Evolutionary conservation across 1,140 invertebrate genomes (phyloP).

Genomic region (Zaprionus nigranus): DNA sequence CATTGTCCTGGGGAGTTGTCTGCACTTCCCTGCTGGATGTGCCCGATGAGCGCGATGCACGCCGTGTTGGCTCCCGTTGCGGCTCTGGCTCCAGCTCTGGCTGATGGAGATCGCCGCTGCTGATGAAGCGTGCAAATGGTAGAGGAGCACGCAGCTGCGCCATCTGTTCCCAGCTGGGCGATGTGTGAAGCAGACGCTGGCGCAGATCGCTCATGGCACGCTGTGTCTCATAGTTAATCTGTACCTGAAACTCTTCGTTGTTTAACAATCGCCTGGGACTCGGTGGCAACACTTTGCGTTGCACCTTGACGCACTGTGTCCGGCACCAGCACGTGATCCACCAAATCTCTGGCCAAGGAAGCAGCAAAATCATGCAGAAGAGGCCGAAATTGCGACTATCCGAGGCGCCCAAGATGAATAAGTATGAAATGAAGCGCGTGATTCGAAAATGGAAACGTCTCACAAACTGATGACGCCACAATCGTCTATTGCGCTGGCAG

Average conservation of each 20-base stretch:
- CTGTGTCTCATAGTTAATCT: slow-evolving; percentile 11
- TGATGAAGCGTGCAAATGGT: slow-evolving; percentile 25
- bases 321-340: not conserved
- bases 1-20: not conserved
- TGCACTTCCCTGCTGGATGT: not conserved
- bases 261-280: not conserved
- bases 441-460: not conserved
- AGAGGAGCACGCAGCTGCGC: not conserved
- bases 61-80: not conserved
- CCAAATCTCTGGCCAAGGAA: slow-evolving; percentile 19
- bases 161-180: slow-evolving; percentile 28
- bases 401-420: slow-evolving; percentile 17
- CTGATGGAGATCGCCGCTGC: slow-evolving; percentile 4
- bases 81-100: not conserved
- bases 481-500: not conserved
- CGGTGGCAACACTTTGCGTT: slow-evolving; percentile 9
- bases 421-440: slow-evolving; percentile 3
- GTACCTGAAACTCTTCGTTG: not conserved
- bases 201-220: slow-evolving; percentile 9
- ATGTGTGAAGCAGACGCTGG: not conserved
- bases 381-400: slow-evolving; percentile 3
- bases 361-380: not conserved
- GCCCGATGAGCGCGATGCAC: not conserved
- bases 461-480: not conserved
- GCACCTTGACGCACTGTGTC: not conserved